Evolutionary conservation across 92 coral and sea anemone species (phyloP), one percentile per base, ranked within the genome.

Genomic region (Palythoa caribaeorum): DNA sequence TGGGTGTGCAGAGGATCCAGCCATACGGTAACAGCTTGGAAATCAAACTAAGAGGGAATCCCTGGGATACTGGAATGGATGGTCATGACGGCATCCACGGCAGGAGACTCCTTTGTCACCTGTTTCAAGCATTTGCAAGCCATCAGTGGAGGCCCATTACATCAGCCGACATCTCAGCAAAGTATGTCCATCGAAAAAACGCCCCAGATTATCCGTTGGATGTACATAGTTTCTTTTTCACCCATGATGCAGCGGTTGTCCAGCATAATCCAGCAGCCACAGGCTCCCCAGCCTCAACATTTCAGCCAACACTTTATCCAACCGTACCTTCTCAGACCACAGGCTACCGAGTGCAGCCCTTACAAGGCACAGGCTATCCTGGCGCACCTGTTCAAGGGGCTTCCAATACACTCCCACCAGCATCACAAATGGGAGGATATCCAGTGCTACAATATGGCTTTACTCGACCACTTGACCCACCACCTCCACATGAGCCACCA

Each of bases 111-210:
- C 16, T 90, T 13, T 87, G 87, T 38, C 93, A 90, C 40, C 63
- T 90, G 54, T 63, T 90, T 44, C 59, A 44, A 76, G 90, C 93
- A 38, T 89, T 90, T 39, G 84, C 73, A 44, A 20, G 93, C 78
- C 84, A 69, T 5, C 53, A 55, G 36, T 90, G 93, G 93, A 68
- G 38, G 85, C 87, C 73, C 1, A 73, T 90, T 9, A 72, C 85
- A 35, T 86, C 91, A 6, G 93, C 91, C 36, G 98, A 94, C 87
- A 88, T 94, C 14, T 94, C 98, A 0, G 95, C 95, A 17, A 94
- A 89, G 85, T 94, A 83, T 85, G 86, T 87, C 1, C 87, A 84
- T 62, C 90, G 71, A 44, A 87, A 90, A 1, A 91, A 94, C 20
- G 92, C 79, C 0, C 92, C 91, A 36, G 87, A 90, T 44, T 89